phyloP scores from a whole-genome alignment of 2,797 vertebrate genomes.

The Vespertilio murinus region DNA sequence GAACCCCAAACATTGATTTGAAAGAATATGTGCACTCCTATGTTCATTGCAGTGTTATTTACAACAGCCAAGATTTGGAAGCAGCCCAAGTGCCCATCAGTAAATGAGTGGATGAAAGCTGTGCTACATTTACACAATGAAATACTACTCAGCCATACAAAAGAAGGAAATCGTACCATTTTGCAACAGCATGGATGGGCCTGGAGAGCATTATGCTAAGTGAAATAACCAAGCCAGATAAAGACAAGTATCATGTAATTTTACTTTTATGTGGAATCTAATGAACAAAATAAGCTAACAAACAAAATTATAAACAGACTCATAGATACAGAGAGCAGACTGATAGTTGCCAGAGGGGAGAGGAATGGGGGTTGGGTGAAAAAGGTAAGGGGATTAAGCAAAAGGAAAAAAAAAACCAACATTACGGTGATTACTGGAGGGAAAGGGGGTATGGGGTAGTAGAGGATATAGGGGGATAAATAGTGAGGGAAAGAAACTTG shows the following conservation, averaged over 20 bases:
- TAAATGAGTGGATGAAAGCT: neutral
- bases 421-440: too few species aligned
- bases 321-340: neutral
- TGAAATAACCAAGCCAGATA: neutral
- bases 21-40: neutral
- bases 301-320: neutral
- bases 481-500: too few species aligned
- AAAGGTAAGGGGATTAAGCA: neutral
- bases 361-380: neutral
- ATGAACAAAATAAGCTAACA: neutral
- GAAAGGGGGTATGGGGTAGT: neutral
- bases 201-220: neutral
- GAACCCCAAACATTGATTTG: neutral
- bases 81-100: neutral
- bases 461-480: too few species aligned
- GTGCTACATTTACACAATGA: too few species aligned
- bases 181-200: too few species aligned
- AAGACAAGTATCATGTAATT: neutral
- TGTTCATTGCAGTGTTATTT: neutral
- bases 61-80: neutral
- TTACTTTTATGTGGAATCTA: neutral
- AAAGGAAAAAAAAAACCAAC: neutral
- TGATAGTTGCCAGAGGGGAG: neutral
- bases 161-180: too few species aligned
- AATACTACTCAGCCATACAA: too few species aligned